Conservation (phyloP, 2,888 invertebrate species). For the Cryptocephalus moraei region DNA sequence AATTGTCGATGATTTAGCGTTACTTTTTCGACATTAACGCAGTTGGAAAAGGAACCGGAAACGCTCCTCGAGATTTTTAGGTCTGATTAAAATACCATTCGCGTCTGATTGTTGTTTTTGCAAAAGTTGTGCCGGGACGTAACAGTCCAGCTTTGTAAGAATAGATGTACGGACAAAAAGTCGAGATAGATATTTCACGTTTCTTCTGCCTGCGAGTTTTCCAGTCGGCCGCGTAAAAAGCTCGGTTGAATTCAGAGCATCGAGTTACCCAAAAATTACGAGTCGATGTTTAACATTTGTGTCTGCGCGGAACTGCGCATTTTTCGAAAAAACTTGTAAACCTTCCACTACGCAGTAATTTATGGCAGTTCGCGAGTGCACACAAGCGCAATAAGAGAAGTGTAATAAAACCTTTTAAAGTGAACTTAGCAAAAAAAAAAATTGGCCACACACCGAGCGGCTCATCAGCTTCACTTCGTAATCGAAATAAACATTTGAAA, state of each 20-base stretch:
- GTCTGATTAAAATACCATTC: no score
- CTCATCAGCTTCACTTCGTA: slow-evolving; percentile 14
- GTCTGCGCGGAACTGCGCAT: no score
- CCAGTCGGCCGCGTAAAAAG: not conserved
- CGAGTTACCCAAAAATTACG: not conserved
- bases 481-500: slow-evolving; percentile 29
- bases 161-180: no score
- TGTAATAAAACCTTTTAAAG: slow-evolving; percentile 24
- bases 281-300: no score
- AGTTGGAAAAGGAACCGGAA: no score
- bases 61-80: no score
- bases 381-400: slow-evolving; percentile 13
- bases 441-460: slow-evolving; percentile 24
- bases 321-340: no score
- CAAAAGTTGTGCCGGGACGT: no score
- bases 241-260: not conserved
- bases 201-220: not conserved
- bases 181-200: not conserved
- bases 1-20: not conserved
- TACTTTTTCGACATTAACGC: not conserved
- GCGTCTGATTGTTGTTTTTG: no score
- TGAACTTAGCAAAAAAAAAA: slow-evolving; percentile 17
- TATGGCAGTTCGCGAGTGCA: not conserved
- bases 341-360: no score
- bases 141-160: no score